Conservation (phyloP, 2,797 vertebrate genomes). For the Parauchenoglanis ngamensis region DNA sequence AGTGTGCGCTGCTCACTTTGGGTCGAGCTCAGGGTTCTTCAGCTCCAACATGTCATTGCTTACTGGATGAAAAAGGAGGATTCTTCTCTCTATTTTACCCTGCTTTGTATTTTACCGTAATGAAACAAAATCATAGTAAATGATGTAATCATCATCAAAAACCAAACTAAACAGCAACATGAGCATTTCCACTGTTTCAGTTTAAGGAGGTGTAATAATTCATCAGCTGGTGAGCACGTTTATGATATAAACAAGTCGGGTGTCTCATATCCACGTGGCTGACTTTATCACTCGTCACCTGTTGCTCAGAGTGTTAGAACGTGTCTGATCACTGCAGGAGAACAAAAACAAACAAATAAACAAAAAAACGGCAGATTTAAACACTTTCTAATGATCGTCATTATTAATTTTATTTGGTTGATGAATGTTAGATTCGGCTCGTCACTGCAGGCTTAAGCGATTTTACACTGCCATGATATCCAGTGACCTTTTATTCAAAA, state of each 20-base stretch:
- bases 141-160: background rate
- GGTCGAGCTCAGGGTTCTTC: conserved; percentile 1
- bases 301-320: background rate
- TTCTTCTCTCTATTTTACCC: background rate
- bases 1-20: background rate
- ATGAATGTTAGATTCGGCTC: no score
- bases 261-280: no score
- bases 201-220: background rate
- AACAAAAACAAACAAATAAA: no score
- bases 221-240: background rate
- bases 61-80: no score
- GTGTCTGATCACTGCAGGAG: background rate
- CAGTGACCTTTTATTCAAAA: no score
- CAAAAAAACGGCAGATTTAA: background rate
- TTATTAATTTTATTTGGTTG: no score
- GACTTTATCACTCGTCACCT: background rate
- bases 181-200: background rate
- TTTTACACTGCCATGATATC: no score
- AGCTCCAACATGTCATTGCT: background rate
- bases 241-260: no score
- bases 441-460: no score
- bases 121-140: background rate
- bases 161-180: background rate
- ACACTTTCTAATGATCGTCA: background rate
- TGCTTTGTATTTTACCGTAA: no score